Conservation (phyloP, 92 coral and sea anemone genomes). For the Plumapathes pennacea region DNA sequence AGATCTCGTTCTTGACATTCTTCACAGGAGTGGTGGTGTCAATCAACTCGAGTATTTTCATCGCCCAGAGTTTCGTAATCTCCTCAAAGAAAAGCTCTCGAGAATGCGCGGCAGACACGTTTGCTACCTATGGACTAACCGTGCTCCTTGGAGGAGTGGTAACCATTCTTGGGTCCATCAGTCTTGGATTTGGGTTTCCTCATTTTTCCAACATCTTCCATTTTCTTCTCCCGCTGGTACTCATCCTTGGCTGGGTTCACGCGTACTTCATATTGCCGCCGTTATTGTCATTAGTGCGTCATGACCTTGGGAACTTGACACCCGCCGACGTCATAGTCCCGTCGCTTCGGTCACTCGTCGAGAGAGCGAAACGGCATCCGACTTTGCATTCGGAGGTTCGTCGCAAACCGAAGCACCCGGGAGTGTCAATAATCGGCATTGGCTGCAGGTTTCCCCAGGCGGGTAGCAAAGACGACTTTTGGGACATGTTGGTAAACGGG, state of each 20-base stretch:
- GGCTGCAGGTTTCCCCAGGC: constrained; percentile 67
- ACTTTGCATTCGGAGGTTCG: not conserved
- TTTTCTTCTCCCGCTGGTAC: constrained; percentile 4
- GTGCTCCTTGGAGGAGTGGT: not conserved
- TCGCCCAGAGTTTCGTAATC: constrained; percentile 1
- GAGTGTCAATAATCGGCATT: constrained; percentile 50
- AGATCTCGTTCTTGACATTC: constrained; percentile 3
- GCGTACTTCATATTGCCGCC: not conserved
- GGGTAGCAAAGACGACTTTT: constrained; percentile 56
- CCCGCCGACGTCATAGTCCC: not conserved
- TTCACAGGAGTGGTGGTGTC: constrained; percentile 8
- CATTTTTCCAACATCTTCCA: not conserved
- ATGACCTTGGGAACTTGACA: not conserved
- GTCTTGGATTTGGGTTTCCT: constrained; percentile 14
- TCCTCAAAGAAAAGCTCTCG: not conserved
- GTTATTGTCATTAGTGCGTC: not conserved
- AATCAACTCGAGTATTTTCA: constrained; percentile 1
- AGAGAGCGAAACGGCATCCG: not conserved
- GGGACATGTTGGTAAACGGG: constrained; percentile 64
- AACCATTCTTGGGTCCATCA: not conserved
- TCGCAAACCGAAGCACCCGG: constrained; percentile 1
- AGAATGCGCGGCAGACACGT: not conserved
- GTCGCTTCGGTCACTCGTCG: not conserved
- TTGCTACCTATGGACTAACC: not conserved
- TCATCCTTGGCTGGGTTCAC: not conserved